phyloP scores from a whole-genome alignment of 2,797 vertebrate species.

The Urophycis tenuis region DNA sequence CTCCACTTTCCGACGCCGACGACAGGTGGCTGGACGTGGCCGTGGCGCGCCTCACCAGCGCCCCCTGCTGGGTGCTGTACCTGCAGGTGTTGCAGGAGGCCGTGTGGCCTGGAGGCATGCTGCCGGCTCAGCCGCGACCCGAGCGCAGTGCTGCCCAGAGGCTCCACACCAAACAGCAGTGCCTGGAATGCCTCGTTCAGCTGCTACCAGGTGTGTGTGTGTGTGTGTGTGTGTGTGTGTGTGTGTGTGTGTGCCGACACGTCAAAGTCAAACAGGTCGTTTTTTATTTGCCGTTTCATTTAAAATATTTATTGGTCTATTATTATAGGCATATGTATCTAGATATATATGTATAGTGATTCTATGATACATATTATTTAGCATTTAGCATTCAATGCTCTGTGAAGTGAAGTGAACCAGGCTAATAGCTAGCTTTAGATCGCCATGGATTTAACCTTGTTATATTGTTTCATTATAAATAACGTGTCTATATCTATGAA shows the following conservation, averaged over 20 bases:
- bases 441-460: not conserved
- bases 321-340: not conserved
- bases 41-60: constrained; percentile 78
- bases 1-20: not conserved
- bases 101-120: constrained; percentile 82
- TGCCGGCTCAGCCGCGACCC: constrained; percentile 75
- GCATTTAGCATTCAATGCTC: not conserved
- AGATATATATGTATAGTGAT: not conserved
- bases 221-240: not conserved
- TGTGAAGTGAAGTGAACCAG: no score
- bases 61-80: constrained; percentile 87
- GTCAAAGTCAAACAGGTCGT: constrained; percentile 1
- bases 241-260: not conserved
- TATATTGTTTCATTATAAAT: no score
- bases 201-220: constrained; percentile 74
- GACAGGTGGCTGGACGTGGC: constrained; percentile 87
- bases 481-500: no score
- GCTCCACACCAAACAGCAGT: constrained; percentile 64
- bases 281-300: not conserved
- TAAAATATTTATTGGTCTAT: not conserved
- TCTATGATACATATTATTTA: not conserved
- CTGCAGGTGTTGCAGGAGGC: constrained; percentile 85
- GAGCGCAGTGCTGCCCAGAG: constrained; percentile 70
- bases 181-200: constrained; percentile 79
- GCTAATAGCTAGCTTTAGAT: not conserved